Evolutionary conservation across 2,888 invertebrate genomes (phyloP).

Genomic region (Glyphotaelius pellucidus): DNA sequence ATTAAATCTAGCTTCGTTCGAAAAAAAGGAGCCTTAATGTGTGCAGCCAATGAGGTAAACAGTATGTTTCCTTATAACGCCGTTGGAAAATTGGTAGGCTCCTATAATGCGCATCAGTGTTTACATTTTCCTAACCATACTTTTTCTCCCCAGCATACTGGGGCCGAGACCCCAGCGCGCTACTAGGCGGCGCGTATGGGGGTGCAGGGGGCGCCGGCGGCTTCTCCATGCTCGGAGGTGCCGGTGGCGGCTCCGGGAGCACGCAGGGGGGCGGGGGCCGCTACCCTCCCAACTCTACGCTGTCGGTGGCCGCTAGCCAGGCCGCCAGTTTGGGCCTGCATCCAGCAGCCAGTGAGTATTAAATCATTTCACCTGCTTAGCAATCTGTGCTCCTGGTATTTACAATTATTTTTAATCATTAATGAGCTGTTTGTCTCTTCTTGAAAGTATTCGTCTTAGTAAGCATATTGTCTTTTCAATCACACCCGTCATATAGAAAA

Average conservation of each 20-base stretch:
- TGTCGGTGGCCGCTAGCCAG: constrained; percentile 91
- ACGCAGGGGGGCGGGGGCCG: constrained; percentile 74
- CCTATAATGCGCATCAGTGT: neutral
- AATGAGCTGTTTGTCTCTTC: no score
- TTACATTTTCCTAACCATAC: neutral
- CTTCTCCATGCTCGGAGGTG: constrained; percentile 73
- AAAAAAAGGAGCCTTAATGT: no score
- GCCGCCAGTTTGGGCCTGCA: constrained; percentile 89
- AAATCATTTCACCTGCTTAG: constrained; percentile 20
- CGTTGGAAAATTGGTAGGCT: no score
- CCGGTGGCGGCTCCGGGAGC: constrained; percentile 77
- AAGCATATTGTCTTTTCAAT: no score
- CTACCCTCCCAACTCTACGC: constrained; percentile 81
- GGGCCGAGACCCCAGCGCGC: constrained; percentile 80
- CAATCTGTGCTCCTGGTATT: neutral
- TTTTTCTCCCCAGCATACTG: constrained; percentile 83
- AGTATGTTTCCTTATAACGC: no score
- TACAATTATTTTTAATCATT: no score
- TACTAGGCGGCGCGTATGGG: constrained; percentile 69
- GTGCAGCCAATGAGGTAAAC: no score
- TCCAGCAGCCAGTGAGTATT: constrained; percentile 83
- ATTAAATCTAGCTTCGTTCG: no score
- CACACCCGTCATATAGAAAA: no score
- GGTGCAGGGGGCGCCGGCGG: constrained; percentile 68
- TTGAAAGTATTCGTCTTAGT: no score